These are phyloP conservation scores for Hemibagrus guttatus DNA, from an alignment of 2,797 vertebrate genomes.

Conservation along the genomic window DNA sequence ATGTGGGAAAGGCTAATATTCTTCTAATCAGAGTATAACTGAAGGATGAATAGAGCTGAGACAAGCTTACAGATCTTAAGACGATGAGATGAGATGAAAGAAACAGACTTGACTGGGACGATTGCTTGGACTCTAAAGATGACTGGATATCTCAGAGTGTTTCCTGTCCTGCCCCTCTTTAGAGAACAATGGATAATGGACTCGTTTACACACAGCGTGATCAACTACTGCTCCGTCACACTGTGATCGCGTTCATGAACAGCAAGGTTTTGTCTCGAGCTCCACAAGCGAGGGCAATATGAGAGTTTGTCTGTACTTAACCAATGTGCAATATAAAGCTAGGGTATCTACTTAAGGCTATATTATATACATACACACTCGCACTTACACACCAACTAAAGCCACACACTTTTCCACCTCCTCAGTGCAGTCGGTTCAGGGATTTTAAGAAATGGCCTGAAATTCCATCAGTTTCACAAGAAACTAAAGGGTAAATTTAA, in stretches of 20 bases:
- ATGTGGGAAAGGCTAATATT: neutral
- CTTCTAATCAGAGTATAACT: constrained; percentile 1
- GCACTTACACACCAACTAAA: constrained; percentile 45
- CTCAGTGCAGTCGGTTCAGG: neutral
- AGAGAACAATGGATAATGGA: constrained; percentile 26
- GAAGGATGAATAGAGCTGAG: neutral
- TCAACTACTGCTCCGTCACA: constrained; percentile 56
- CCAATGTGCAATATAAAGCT: constrained; percentile 73
- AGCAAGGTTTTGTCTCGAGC: constrained; percentile 32
- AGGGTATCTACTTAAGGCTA: constrained; percentile 57
- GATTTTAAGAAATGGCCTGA: neutral
- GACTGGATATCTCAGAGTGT: neutral
- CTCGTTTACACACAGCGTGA: constrained; percentile 42
- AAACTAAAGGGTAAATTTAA: neutral
- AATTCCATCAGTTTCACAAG: neutral
- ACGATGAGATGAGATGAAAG: neutral
- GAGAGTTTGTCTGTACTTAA: constrained; percentile 54
- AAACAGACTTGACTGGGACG: neutral
- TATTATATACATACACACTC: constrained; percentile 47
- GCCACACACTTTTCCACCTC: constrained; percentile 38
- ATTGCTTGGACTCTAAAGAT: neutral
- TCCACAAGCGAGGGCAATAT: constrained; percentile 25
- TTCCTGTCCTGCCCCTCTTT: constrained; percentile 9
- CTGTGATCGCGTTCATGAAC: constrained; percentile 48
- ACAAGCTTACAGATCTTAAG: neutral